phyloP scores from a whole-genome alignment of 2,113 vertebrate species.

The Corapipo altera region DNA sequence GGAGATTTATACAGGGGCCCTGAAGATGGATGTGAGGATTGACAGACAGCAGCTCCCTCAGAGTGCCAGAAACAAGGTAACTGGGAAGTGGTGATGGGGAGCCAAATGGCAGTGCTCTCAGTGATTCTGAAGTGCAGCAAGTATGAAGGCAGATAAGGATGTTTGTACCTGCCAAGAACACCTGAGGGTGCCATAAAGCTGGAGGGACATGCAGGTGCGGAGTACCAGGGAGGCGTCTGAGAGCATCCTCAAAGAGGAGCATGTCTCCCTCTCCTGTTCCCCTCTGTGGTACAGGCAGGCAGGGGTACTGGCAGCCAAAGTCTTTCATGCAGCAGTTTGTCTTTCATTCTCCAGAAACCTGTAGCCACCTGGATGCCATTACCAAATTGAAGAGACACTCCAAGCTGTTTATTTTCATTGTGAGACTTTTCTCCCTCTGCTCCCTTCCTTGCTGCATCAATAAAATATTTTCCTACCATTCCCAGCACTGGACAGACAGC shows the following conservation, averaged over 20 bases:
- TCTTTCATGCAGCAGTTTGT: not conserved
- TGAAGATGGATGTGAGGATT: slow-evolving; percentile 26
- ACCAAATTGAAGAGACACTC: not conserved
- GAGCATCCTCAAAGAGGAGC: not conserved
- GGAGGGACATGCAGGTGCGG: not conserved
- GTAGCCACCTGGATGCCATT: not conserved
- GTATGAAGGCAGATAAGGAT: not conserved
- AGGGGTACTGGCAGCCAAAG: not conserved
- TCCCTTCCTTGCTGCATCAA: not conserved
- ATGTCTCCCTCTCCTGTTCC: slow-evolving; percentile 14
- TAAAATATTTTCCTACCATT: not conserved
- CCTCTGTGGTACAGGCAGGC: not conserved
- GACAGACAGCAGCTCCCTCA: not conserved
- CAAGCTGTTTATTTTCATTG: not conserved
- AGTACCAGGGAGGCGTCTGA: not conserved
- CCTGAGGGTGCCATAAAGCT: not conserved
- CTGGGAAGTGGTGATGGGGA: not conserved
- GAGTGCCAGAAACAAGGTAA: not conserved
- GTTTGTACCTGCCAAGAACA: not conserved
- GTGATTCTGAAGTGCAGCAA: not conserved
- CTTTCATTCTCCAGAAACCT: not conserved
- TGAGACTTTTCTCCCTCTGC: not conserved
- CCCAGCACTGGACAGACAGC: not conserved
- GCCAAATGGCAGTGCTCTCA: not conserved
- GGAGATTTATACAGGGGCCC: slow-evolving; percentile 44